Percentiles rank a stretch among this genome's conserved stretches.
These are phyloP conservation scores for Astropecten irregularis DNA, from an alignment of 53 echinoderm and acorn worm genomes.

Conservation along the genomic window DNA sequence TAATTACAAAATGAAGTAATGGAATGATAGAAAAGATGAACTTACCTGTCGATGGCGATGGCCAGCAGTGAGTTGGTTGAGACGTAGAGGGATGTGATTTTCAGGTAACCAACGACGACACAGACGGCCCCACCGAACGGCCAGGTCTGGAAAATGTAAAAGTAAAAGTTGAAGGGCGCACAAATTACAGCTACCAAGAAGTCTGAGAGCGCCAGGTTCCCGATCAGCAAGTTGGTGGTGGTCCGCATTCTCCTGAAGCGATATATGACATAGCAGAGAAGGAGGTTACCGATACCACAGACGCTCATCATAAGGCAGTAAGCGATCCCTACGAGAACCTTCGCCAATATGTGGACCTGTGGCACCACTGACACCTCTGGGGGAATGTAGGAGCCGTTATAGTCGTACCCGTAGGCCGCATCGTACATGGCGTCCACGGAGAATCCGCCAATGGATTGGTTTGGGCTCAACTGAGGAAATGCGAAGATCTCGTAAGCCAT, in stretches of 20 bases:
- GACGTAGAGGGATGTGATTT: constrained; percentile 86
- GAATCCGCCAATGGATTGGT: neutral
- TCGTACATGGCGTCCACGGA: constrained; percentile 1
- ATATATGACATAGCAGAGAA: constrained; percentile 88
- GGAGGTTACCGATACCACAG: constrained; percentile 85
- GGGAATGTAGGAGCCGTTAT: neutral
- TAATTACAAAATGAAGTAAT: no score
- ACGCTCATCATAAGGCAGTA: constrained; percentile 83
- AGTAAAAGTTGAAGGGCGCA: constrained; percentile 93
- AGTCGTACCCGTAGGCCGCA: neutral
- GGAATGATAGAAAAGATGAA: no score
- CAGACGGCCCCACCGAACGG: constrained; percentile 87
- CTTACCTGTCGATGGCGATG: constrained; percentile 94
- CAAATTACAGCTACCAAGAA: constrained; percentile 87
- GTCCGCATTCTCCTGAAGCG: constrained; percentile 90
- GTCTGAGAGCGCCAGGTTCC: constrained; percentile 93
- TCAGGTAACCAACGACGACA: constrained; percentile 80
- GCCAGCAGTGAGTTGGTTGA: constrained; percentile 93
- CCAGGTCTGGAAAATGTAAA: constrained; percentile 81
- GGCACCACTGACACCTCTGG: neutral
- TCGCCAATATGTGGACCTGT: constrained; percentile 52
- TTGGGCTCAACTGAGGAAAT: neutral
- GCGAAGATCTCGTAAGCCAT: constrained; percentile 41
- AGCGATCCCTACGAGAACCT: constrained; percentile 64
- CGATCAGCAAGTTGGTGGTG: constrained; percentile 90